Evolutionary conservation across 2,888 invertebrate species (phyloP), one percentile per base, ranked within the genome.

Genomic region (Cepaea hortensis): DNA sequence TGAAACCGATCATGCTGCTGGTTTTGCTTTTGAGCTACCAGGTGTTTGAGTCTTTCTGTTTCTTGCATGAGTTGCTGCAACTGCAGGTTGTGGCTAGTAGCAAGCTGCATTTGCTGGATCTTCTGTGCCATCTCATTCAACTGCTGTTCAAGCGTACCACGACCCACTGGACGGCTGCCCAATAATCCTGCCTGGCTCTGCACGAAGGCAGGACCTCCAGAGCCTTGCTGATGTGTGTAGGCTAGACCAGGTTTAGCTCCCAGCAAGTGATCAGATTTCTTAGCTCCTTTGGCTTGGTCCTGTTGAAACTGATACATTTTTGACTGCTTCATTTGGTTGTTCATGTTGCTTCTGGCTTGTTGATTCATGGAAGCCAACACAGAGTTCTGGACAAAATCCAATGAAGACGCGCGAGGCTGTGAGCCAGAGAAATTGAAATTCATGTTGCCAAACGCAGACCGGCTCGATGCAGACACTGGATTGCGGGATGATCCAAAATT

Each of bases 91-190:
- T 85, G 85, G 35, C 80, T 85, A 3, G 85, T 61, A 5, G 62
- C 55, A 20, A 73, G 81, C 65, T 85, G 85, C 85, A 85, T 85
- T 48, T 85, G 85, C n/a, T 75, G 80, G 11, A 85, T 70, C 62
- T 85, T 85, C 81, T 85, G 85, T 62, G 85, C 68, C 50, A 85
- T 80, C 61, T 85, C 85, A 62, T 85, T 85, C 81, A 85, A 73
- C 81, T 85, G 85, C 46, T 85, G 85, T 70, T 85, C 85, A 72
- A 85, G 48, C n/a, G 55, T 85, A 7, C 81, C 73, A 9, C 48
- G 80, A 13, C 46, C n/a, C 48, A 18, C 20, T 61, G 55, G 72
- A 0, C 6, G 50, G 18, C 23, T 20, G 15, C 35, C 70, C 62
- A 81, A 18, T 7, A 81, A 11, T 23, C 81, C 70, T 15, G 61